A percentile compares a stretch with the other conserved stretches of the same genome.
Evolutionary conservation across 2,888 invertebrate genomes (phyloP).

Genomic region (Camponotus fellah): DNA sequence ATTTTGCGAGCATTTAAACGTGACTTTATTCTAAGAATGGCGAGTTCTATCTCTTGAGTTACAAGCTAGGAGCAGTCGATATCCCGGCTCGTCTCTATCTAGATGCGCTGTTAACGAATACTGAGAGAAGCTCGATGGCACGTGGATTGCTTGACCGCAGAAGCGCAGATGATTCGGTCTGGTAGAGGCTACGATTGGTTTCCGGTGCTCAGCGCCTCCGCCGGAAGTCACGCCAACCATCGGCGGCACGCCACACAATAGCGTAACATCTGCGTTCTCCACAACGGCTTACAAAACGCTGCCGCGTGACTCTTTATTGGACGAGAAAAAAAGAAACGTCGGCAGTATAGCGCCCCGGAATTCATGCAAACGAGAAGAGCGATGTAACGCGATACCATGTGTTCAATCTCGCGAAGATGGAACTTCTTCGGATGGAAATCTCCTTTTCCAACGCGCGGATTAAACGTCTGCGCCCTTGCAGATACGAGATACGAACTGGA

Average conservation of each 20-base stretch:
- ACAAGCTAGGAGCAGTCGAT: conserved; percentile 36
- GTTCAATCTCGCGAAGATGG: background rate
- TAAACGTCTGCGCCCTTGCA: conserved; percentile 37
- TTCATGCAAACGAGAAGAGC: background rate
- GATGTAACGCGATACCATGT: background rate
- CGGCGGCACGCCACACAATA: conserved; percentile 73
- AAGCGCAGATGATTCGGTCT: conserved; percentile 77
- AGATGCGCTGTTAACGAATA: conserved; percentile 60
- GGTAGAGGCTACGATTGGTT: conserved; percentile 78
- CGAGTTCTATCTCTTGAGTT: background rate
- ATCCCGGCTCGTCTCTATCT: conserved; percentile 50
- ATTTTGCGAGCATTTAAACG: background rate
- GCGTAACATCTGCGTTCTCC: conserved; percentile 55
- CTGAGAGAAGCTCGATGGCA: conserved; percentile 51
- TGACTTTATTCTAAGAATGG: conserved; percentile 1
- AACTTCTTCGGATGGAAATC: conserved; percentile 1
- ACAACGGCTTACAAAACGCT: conserved; percentile 3
- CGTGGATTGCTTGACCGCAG: conserved; percentile 74
- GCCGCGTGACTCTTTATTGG: background rate
- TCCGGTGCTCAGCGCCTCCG: conserved; percentile 78
- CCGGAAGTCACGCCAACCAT: conserved; percentile 80
- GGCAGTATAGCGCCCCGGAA: background rate
- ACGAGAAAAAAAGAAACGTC: background rate
- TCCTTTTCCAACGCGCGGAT: background rate
- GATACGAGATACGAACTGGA: conserved; percentile 41